Percentiles rank a stretch among this genome's conserved stretches.
Conservation (phyloP, 2,888 invertebrate species). For the Aplocera efformata region DNA sequence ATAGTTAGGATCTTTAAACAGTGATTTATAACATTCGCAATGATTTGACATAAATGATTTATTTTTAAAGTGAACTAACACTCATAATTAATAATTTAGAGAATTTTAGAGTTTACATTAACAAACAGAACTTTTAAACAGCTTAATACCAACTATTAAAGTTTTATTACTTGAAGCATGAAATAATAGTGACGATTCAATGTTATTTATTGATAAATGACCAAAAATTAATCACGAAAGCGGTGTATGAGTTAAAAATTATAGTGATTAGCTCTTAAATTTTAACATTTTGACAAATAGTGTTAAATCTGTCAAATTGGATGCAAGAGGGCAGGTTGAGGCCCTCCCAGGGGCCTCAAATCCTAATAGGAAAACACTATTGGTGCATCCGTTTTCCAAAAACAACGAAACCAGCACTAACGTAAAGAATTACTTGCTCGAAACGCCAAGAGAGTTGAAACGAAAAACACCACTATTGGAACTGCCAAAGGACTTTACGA, state of each 20-base stretch:
- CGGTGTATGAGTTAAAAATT: background rate
- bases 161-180: no score
- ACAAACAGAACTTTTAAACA: no score
- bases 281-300: constrained; percentile 1
- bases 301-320: constrained; percentile 57
- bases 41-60: no score
- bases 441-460: constrained; percentile 65
- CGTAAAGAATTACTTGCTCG: constrained; percentile 54
- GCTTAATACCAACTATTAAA: no score
- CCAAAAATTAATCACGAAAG: no score
- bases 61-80: no score
- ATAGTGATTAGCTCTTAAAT: background rate
- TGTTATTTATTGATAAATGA: no score
- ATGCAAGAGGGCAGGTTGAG: constrained; percentile 49
- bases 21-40: no score
- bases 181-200: no score
- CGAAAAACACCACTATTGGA: constrained; percentile 57
- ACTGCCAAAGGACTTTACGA: constrained; percentile 50
- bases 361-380: constrained; percentile 48
- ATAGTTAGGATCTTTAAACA: no score
- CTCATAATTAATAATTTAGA: no score
- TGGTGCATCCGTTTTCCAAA: constrained; percentile 57
- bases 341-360: constrained; percentile 64
- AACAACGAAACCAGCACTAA: constrained; percentile 30
- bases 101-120: no score